Evolutionary conservation across 92 coral and sea anemone species (phyloP).

Genomic region (Pocillopora meandrina): DNA sequence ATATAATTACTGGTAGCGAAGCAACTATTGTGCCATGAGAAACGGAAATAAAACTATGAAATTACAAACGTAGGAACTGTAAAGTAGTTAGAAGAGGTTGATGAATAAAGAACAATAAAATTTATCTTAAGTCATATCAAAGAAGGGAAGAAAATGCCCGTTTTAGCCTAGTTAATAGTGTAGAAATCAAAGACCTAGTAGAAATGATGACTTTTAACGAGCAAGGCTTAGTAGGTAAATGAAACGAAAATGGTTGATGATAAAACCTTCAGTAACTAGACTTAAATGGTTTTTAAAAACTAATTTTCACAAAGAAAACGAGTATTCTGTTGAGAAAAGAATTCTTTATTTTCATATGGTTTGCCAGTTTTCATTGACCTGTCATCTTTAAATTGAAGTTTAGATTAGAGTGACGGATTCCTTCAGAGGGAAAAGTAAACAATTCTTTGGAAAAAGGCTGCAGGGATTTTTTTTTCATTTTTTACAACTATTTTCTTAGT

Average conservation of each 20-base stretch:
- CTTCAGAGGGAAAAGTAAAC: not conserved
- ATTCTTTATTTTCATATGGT: conserved; percentile 47
- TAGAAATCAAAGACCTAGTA: too few relatives aligned
- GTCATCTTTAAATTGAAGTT: not conserved
- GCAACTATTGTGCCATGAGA: too few relatives aligned
- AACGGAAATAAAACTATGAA: too few relatives aligned
- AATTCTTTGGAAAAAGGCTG: conserved; percentile 20
- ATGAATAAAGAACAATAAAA: too few relatives aligned
- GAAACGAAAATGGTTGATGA: not conserved
- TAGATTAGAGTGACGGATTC: not conserved
- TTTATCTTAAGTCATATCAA: too few relatives aligned
- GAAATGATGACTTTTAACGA: too few relatives aligned
- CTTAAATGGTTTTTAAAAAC: not conserved
- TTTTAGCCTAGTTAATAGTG: too few relatives aligned
- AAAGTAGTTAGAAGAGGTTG: too few relatives aligned
- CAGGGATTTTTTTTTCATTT: conserved; percentile 38
- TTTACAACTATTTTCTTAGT: conserved; percentile 50
- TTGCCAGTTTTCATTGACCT: conserved; percentile 24
- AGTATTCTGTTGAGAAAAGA: conserved; percentile 14
- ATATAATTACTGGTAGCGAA: too few relatives aligned
- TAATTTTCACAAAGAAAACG: conserved; percentile 16
- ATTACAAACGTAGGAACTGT: too few relatives aligned
- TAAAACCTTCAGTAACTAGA: not conserved
- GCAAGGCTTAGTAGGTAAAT: not conserved
- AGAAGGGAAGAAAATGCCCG: too few relatives aligned